Evolutionary conservation across 1,140 invertebrate genomes (phyloP), one percentile per base, ranked within the genome.

Genomic region (Bombus huntii): DNA sequence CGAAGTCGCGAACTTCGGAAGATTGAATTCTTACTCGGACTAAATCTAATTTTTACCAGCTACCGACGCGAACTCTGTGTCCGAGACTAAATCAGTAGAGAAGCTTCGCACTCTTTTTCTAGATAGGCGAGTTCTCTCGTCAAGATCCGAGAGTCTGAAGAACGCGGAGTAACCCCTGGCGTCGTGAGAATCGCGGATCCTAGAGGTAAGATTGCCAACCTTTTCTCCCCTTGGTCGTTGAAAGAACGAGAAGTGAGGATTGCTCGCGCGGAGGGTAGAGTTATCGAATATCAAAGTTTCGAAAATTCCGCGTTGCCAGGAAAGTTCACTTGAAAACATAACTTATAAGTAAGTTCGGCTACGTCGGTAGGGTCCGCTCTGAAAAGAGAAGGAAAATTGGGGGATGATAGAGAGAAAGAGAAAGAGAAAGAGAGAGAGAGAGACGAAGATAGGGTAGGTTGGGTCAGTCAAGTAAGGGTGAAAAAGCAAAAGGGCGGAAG

Each of bases 211-310:
- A 88, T 81, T 83, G 81, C 47, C 57, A 65, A 82, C 59, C 74
- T 75, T 91, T 81, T 76, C 87, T 62, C 59, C 59, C 28, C 28
- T 62, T 31, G 47, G 88, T 72, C 82, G 88, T 81, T 87, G 89
- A 88, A 90, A 88, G 86, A 91, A 86, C 77, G 89, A 86, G 90
- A 89, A 91, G 88, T 88, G 82, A 90, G 88, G 91, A 88, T 87
- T 84, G 47, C 12, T 70, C 71, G 86, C 81, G 79, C 79, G 62
- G 76, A 53, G 83, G 81, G 65, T 83, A 86, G 88, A 92, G 92
- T 93, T 92, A 93, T 92, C 91, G 92, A 93, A 93, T 93, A 93
- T 93, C 90, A 93, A 93, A 93, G 92, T 93, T 93, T 91, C 87
- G 89, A 90, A 66, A 93, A 93, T 92, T 92, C 84, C 90, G 91